Evolutionary conservation across 92 coral and sea anemone species (phyloP), one percentile per base, ranked within the genome.

Genomic region (Umimayanthus kanabou): DNA sequence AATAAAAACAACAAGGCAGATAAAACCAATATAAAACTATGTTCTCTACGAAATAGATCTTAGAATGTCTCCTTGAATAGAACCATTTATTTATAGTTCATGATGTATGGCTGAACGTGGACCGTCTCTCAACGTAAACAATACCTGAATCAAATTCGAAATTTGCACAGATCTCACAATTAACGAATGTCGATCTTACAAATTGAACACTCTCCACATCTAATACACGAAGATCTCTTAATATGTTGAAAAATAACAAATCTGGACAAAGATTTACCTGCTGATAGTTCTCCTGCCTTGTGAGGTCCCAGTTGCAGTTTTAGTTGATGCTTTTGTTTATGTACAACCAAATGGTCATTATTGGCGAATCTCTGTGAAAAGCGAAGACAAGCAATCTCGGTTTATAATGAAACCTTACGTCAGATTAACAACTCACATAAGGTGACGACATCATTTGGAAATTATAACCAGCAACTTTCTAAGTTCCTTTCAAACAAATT

Each of bases 381-480:
- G 80, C 80, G 61, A 85, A 33, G 83, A 80, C 84, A 78, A 81
- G 87, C 78, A 86, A 82, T 79, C 58, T 81, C 73, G 69, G 76
- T 70, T 82, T 83, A 85, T 84, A 90, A 96, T 92, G 91, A 88
- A 94, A 90, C 96, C 96, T 95, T 97, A 95, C 98, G 98, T 95
- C 90, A 95, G 98, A 93, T 83, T 82, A 58, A 42, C 76, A 90
- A 88, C 87, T 78, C 66, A 40, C 50, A 73, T 71, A 73, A 81
- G 91, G 98, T 97, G 99, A 97, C 99, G 98, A 95, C 99, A 97
- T 97, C 98, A 85, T 85, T 91, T 61, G 94, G 90, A 93, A 95
- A 95, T 95, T 94, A 93, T 89, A 92, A 89, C 95, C 94, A 90
- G 94, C 90, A 90, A 80, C 91, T 85, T 80, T 80, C 91, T 85